phyloP scores from a whole-genome alignment of 1,140 invertebrate genomes.

The Limonius californicus region DNA sequence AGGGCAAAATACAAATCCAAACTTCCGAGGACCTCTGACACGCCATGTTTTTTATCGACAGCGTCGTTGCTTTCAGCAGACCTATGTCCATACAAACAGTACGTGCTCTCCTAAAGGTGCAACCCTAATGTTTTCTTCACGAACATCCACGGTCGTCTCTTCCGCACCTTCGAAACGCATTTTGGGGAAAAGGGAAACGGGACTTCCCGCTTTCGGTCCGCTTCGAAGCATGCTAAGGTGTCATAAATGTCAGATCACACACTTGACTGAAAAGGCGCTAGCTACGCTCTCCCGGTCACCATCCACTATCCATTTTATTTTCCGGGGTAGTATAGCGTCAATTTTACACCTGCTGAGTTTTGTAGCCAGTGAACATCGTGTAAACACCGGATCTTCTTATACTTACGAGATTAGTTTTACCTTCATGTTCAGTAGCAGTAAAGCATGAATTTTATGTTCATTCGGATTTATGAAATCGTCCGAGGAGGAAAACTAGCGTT shows the following conservation, averaged over 20 bases:
- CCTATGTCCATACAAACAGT: not conserved
- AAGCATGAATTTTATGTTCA: too few relatives aligned
- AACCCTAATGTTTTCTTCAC: not conserved
- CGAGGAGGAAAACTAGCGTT: too few relatives aligned
- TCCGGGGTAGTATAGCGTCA: not conserved
- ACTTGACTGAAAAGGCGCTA: slow-evolving; percentile 1
- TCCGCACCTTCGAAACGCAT: not conserved
- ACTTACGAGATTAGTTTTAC: too few relatives aligned
- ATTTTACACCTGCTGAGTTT: slow-evolving; percentile 11
- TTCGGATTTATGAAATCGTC: too few relatives aligned
- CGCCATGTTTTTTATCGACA: not conserved
- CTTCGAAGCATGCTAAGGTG: not conserved
- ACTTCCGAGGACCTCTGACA: not conserved
- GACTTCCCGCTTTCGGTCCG: too few relatives aligned
- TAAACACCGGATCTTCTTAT: too few relatives aligned
- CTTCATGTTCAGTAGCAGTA: too few relatives aligned
- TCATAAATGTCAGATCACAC: slow-evolving; percentile 11
- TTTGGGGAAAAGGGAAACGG: too few relatives aligned
- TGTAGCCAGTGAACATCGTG: not conserved
- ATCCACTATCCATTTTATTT: not conserved
- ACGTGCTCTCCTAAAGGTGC: not conserved
- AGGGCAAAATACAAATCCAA: too few relatives aligned
- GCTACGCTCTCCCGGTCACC: not conserved
- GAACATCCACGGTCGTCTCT: not conserved
- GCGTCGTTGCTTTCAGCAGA: not conserved